Percentiles rank a stretch among this genome's conserved stretches.
Conservation (phyloP, 1,140 invertebrate genomes). For the Drosophila yakuba region DNA sequence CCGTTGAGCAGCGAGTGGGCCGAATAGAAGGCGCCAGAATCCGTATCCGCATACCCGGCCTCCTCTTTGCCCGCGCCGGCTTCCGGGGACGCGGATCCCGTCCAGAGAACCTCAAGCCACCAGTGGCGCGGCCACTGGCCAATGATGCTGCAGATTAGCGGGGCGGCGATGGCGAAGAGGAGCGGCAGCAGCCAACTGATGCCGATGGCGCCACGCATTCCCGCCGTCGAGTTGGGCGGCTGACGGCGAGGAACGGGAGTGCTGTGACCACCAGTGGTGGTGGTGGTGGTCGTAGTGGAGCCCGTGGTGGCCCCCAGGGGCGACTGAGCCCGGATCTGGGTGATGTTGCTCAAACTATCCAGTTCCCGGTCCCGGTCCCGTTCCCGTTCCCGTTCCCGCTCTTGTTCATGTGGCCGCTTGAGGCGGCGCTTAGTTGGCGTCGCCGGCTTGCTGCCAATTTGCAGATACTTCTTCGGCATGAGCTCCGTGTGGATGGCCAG, state of each 20-base stretch:
- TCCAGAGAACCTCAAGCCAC: constrained; percentile 76
- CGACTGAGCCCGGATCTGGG: constrained; percentile 69
- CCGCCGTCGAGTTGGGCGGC: constrained; percentile 22
- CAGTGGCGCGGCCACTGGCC: constrained; percentile 82
- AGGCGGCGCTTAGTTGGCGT: constrained; percentile 46
- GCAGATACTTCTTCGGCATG: constrained; percentile 82
- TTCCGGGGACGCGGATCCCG: constrained; percentile 18
- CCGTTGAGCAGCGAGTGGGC: constrained; percentile 70
- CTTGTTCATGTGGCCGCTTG: constrained; percentile 27
- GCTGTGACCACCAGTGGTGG: too few species aligned
- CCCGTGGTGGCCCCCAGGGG: constrained; percentile 20
- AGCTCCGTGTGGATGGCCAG: constrained; percentile 83
- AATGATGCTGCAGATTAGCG: constrained; percentile 84
- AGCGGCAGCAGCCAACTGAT: constrained; percentile 83
- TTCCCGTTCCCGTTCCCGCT: constrained; percentile 20
- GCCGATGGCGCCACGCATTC: constrained; percentile 81
- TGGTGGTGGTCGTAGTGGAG: neutral
- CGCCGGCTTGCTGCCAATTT: constrained; percentile 56
- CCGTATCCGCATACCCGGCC: neutral
- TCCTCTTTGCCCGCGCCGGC: constrained; percentile 5
- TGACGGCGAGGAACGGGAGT: constrained; percentile 10
- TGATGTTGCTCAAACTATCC: constrained; percentile 70
- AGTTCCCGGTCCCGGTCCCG: constrained; percentile 40
- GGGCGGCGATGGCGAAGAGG: constrained; percentile 78
- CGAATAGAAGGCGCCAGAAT: constrained; percentile 54